Percentiles rank a stretch among this genome's conserved stretches.
Conservation (phyloP, 2,888 invertebrate genomes). For the Phorcus lineatus region DNA sequence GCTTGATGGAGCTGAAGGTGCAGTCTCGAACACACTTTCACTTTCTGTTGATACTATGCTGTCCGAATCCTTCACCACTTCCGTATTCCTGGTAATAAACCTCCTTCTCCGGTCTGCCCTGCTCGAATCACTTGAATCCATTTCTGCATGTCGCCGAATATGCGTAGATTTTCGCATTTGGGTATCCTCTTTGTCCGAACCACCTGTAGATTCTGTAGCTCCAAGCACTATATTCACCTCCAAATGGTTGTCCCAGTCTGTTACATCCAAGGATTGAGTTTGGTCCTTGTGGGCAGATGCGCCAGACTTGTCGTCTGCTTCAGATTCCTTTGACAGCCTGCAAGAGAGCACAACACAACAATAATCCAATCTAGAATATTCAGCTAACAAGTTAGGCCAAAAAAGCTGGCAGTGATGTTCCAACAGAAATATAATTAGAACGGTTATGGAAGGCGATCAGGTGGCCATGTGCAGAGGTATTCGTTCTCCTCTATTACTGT, state of each 20-base stretch:
- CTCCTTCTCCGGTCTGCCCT: not conserved
- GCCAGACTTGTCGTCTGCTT: not conserved
- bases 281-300: not conserved
- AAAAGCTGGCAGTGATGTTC: not conserved
- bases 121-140: not conserved
- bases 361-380: not conserved
- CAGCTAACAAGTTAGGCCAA: not conserved
- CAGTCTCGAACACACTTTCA: slow-evolving; percentile 30
- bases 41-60: slow-evolving; percentile 27
- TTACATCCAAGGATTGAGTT: not conserved
- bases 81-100: not conserved
- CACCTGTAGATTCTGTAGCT: not conserved
- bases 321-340: slow-evolving; percentile 13
- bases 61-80: not conserved
- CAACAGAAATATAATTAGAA: slow-evolving; percentile 16
- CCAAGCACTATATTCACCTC: not conserved
- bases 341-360: not conserved
- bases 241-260: not conserved
- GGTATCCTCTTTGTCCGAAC: not conserved
- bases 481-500: not conserved
- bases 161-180: not conserved
- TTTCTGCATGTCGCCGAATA: not conserved
- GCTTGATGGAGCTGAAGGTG: slow-evolving; percentile 22
- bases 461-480: slow-evolving; percentile 1
- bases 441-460: not conserved